phyloP scores from a whole-genome alignment of 1,140 invertebrate species.

The Nymphalis io region DNA sequence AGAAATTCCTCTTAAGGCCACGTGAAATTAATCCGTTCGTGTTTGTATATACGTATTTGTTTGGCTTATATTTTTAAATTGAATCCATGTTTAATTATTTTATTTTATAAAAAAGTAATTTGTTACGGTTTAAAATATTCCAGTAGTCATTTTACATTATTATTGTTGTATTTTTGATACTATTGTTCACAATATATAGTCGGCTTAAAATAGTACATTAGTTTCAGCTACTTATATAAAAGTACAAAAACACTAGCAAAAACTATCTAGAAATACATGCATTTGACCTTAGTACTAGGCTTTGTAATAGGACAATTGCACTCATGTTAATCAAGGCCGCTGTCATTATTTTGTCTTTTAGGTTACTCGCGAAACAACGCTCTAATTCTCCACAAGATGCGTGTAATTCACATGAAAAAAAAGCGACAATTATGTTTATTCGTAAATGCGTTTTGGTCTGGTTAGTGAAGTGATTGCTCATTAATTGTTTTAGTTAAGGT shows the following conservation, averaged over 20 bases:
- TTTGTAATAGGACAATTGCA: slow-evolving; percentile 18
- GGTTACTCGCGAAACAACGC: slow-evolving; percentile 26
- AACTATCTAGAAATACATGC: slow-evolving; percentile 11
- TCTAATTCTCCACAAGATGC: slow-evolving; percentile 29
- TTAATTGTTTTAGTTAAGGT: slow-evolving; percentile 5
- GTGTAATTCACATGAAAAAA: slow-evolving; percentile 29
- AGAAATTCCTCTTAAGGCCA: slow-evolving; percentile 36
- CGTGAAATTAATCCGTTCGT: slow-evolving; percentile 30
- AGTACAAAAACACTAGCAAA: slow-evolving; percentile 1
- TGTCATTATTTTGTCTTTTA: slow-evolving; percentile 37
- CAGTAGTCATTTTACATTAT: no score
- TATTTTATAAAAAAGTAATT: no score
- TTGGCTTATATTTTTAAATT: slow-evolving; percentile 3
- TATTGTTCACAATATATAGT: background rate
- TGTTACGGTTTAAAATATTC: no score
- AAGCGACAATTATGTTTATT: slow-evolving; percentile 12
- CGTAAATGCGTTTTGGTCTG: slow-evolving; percentile 26
- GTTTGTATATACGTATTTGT: background rate
- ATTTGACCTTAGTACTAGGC: slow-evolving; percentile 20
- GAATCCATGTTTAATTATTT: background rate
- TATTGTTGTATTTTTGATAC: no score
- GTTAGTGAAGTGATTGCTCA: slow-evolving; percentile 1
- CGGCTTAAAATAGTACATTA: background rate
- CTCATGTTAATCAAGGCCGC: slow-evolving; percentile 32
- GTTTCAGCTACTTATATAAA: background rate